Evolutionary conservation across 2,797 vertebrate species (phyloP), one percentile per base, ranked within the genome.

Genomic region (Oryzias sinensis): DNA sequence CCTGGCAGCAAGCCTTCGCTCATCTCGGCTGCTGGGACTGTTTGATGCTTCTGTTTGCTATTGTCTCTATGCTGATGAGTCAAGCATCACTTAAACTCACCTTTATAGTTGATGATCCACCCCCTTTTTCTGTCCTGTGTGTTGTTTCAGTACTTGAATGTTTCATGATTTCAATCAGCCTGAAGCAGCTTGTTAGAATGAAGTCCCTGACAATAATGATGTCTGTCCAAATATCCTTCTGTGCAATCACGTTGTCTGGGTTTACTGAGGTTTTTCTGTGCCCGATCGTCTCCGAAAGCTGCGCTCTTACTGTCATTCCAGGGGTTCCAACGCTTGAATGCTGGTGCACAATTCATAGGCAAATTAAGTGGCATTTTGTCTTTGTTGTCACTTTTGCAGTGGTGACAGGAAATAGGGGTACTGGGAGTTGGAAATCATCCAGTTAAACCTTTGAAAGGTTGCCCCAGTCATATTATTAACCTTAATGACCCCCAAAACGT

Each of bases 101-200:
- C 65, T 71, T 70, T 56, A 42, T 56, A 44, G 69, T 71, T 70
- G 60, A 56, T 53, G 48, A 57, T 67, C 68, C 70, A 62, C 17
- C 53, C 53, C 27, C 29, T 51, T 33, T 55, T 72, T 68, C 60
- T 59, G 71, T 60, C 68, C 67, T 75, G 41, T 18, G 27, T 63
- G 63, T 79, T 79, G 68, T 74, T 59, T 74, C 50, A 59, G 67
- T 42, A 53, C 68, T 76, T 80, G 55, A 74, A 74, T 77, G 59
- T 77, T 79, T 65, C 60, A 68, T 74, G 37, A 49, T 53, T 78
- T 75, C 74, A 77, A 63, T 83, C 79, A 78, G 56, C 52, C 59
- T 14, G 17, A 65, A 81, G 74, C 73, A 70, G 82, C 76, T 85
- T 72, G 78, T 85, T 83, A 82, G 80, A 61, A 49, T 50, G 69